phyloP scores from a whole-genome alignment of 2,113 vertebrate species.

The Hemiscyllium ocellatum region DNA sequence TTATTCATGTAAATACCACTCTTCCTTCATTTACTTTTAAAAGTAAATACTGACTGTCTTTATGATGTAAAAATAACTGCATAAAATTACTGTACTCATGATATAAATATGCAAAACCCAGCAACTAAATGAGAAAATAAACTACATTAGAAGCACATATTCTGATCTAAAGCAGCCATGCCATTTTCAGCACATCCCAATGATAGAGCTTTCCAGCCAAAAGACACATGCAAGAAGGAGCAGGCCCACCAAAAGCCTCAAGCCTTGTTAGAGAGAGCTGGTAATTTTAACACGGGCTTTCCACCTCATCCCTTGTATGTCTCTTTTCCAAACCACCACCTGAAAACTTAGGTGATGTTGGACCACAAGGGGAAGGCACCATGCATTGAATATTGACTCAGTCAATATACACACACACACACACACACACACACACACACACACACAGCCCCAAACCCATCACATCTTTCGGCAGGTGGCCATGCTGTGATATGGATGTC shows the following conservation, averaged over 20 bases:
- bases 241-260: neutral
- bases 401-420: neutral
- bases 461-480: neutral
- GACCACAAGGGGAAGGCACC: neutral
- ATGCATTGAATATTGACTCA: too few species aligned
- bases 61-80: neutral
- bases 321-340: neutral
- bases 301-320: neutral
- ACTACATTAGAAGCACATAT: neutral
- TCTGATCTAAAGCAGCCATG: conserved; percentile 17
- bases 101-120: neutral
- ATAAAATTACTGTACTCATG: neutral
- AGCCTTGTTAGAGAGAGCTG: conserved; percentile 16
- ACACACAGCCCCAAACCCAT: neutral
- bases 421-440: neutral
- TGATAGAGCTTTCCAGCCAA: neutral
- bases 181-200: neutral
- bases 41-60: neutral
- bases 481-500: neutral
- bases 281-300: neutral
- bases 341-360: neutral
- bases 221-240: neutral
- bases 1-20: neutral
- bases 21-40: neutral
- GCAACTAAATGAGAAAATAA: neutral